Conservation (phyloP, 2,797 vertebrate genomes). For the Heteromormyrus szaboi region DNA sequence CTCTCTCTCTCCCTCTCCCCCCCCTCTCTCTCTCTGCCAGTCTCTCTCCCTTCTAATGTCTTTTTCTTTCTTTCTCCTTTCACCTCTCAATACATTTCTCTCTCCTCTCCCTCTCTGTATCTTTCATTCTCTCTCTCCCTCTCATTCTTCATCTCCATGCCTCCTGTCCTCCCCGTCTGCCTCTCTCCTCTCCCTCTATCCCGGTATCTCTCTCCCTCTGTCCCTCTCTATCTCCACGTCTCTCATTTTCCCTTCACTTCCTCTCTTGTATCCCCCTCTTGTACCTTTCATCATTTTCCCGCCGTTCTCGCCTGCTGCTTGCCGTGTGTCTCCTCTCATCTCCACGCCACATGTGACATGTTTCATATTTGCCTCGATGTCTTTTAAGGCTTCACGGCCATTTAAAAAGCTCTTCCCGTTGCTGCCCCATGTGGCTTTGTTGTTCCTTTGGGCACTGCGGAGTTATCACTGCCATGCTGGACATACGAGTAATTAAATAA, state of each 20-base stretch:
- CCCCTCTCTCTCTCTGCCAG: conserved; percentile 22
- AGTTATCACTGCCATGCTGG: conserved; percentile 70
- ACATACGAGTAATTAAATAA: conserved; percentile 62
- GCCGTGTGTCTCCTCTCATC: conserved; percentile 16
- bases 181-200: conserved; percentile 52
- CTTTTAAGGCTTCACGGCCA: conserved; percentile 67
- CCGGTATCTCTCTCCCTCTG: conserved; percentile 49
- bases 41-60: conserved; percentile 17
- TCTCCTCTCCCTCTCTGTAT: conserved; percentile 53
- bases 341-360: conserved; percentile 67
- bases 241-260: conserved; percentile 50
- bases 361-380: conserved; percentile 53
- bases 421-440: conserved; percentile 45
- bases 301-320: conserved; percentile 37
- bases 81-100: conserved; percentile 50
- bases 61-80: conserved; percentile 41
- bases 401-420: conserved; percentile 61
- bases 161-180: conserved; percentile 4
- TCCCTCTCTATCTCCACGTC: conserved; percentile 46
- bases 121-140: conserved; percentile 30
- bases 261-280: conserved; percentile 46
- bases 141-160: conserved; percentile 39
- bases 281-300: conserved; percentile 43
- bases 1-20: conserved; percentile 57
- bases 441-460: conserved; percentile 57